Base-by-base conservation (phyloP, 2,888 invertebrate species). In the Apodemia mormo region DNA sequence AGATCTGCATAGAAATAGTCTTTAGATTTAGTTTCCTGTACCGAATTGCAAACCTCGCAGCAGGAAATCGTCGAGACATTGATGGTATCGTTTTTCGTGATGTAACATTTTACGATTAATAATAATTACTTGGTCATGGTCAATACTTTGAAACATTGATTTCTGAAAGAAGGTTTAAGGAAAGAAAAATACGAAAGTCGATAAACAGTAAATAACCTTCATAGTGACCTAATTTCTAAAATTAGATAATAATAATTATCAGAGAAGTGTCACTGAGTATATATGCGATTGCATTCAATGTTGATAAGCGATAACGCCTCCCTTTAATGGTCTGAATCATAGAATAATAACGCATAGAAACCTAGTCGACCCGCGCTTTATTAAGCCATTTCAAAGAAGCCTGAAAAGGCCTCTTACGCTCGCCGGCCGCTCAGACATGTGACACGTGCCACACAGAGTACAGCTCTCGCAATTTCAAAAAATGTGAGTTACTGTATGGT, bases 1-100 rank as follows among this genome's bases (percentile, higher is more conserved):
- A 88, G 81, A 86, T 87, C 84, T 86, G 87, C 87, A 89, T 90
- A 82, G 82, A 84, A 87, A 89, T 87, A 81, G 84, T 86, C 81
- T 81, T 84, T 80, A 80, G 84, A 85, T 87, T 85, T 76, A 76
- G 83, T 83, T 87, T 87, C 88, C 85, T 87, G 82, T 83, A 77
- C 77, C 78, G 78, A 78, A 82, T 80, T 77, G 76, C 77, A 75
- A 78, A 76, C 78, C 65, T 72, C 65, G 68, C 71, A 74, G 75
- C 79, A 78, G 80, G 81, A 81, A 79, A 78, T 75, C 56, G 67
- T 70, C 66, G 76, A 79, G 76, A 78, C 78, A 65, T 72, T 67
- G 71, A 71, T 70, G 67, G n/a, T 52, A n/a, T 52, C n/a, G 52
- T n/a, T 52, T n/a, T 52, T n/a, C 7, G n/a, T 52, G 6, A 52